Base-by-base conservation (phyloP, 2,113 vertebrate species). In the Muntiacus reevesi region DNA sequence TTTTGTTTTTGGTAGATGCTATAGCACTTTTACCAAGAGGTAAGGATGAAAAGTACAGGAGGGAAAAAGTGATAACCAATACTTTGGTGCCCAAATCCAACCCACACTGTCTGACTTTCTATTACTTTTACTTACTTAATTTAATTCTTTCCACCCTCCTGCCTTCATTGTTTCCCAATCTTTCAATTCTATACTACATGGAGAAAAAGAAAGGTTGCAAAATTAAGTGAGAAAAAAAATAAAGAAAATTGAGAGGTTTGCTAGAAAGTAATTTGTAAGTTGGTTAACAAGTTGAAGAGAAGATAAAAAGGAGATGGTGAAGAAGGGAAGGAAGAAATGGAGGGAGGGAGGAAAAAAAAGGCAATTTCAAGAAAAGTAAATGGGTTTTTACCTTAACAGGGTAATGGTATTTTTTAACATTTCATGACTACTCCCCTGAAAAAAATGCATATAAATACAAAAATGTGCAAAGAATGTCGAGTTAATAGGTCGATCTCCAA, bases 391-490 rank as follows among this genome's bases (percentile, higher is more conserved):
- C 83, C 45, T 71, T 86, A 76, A 33, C 43, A 93, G 19, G 50
- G 7, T 54, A 67, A 87, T 1, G 54, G 33, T 94, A 71, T 28
- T n/a, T 57, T 74, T 78, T 54, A 74, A 76, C 86, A 90, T 55
- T 54, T 93, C 45, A 62, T 45, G 54, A 76, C 64, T 43, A 40
- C 0, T 16, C 27, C 25, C 57, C 40, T 52, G 87, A 57, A 96
- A 50, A 74, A 74, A 95, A 81, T 87, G 28, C 33, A 76, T 23
- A 47, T 57, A 74, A 87, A 87, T 59, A 89, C 12, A 79, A 96
- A 91, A 86, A 64, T 76, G 23, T 95, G 67, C 88, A 86, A 94
- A 64, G 21, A 64, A 47, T 64, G 52, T 92, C 11, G 50, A 88
- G 23, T 81, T 82, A 15, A 62, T 45, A 64, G 50, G 78, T 33